Conservation (phyloP, 2,888 invertebrate genomes). For the Notocelia uddmanniana region DNA sequence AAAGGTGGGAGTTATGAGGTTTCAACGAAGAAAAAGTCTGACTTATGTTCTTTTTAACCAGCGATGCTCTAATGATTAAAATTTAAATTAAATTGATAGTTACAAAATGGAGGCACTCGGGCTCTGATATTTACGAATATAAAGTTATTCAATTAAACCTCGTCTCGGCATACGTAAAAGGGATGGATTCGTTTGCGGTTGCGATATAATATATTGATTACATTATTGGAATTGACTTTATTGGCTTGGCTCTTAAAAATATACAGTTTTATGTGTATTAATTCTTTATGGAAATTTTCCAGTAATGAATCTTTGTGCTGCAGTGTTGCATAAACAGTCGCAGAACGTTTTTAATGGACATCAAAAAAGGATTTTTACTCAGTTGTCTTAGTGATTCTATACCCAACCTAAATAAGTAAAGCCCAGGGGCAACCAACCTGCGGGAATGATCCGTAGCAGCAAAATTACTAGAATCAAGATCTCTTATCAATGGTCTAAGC, state of each 20-base stretch:
- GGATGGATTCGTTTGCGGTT: constrained; percentile 20
- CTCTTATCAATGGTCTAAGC: no score
- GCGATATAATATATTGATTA: constrained; percentile 29
- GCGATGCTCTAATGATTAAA: neutral
- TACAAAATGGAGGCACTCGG: neutral
- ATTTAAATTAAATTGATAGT: neutral
- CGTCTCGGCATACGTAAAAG: constrained; percentile 21
- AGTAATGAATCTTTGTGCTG: neutral
- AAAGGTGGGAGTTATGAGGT: no score
- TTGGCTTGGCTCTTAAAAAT: constrained; percentile 5
- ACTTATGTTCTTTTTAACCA: no score
- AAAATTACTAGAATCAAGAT: no score
- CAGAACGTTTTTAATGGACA: neutral
- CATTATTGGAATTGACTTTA: constrained; percentile 32
- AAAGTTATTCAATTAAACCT: constrained; percentile 41
- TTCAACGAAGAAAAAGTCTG: no score
- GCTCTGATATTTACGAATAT: constrained; percentile 1
- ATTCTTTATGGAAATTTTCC: neutral
- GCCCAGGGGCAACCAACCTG: no score
- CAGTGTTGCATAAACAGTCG: neutral
- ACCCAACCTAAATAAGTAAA: no score
- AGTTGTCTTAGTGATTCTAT: no score
- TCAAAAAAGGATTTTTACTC: neutral
- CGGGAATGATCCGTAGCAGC: no score
- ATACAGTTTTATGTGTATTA: constrained; percentile 21